Evolutionary conservation across 2,797 vertebrate genomes (phyloP), one percentile per base, ranked within the genome.

Genomic region (Smutsia gigantea): DNA sequence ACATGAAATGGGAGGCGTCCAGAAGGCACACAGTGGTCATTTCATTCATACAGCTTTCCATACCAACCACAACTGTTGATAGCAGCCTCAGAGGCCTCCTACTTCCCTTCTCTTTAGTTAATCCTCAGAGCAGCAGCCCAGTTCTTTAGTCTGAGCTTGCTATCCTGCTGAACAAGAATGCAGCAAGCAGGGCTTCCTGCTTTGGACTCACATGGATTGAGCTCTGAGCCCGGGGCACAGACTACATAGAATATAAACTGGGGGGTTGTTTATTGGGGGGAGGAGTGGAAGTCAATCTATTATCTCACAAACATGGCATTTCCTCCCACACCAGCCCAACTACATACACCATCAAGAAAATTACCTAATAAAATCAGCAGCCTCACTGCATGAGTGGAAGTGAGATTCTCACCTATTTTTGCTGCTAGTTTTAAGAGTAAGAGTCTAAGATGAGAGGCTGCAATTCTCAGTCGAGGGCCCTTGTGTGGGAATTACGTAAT

Each of bases 401-500:
- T 86, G 89, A 97, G 92, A 94, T 55, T 91, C 94, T 90, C 95
- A 82, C 96, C 88, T 95, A 61, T 89, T 93, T 93, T 93, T 93
- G 72, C 84, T 95, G 91, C 81, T 87, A 92, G 77, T 55, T 92
- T 92, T 61, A 57, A 77, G 84, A 97, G 94, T 68, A 72, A 90
- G 94, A 89, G 57, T 93, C 87, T 84, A 51, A 87, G 49, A 71
- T 4, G 61, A 77, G 83, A 95, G 75, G 72, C 59, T 79, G 89
- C 84, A 78, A 77, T 86, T 91, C 55, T 31, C 92, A 81, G 89
- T 27, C 10, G 18, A 96, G 92, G 66, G 89, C 77, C 69, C 94
- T 87, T 14, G 25, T 92, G 68, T 96, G 85, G 84, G 85, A 74
- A 96, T 98, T 93, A 97, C 87, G n/a, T 97, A 96, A 98, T 96